These are phyloP conservation scores for Sylvilagus floridanus DNA, from an alignment of 2,797 vertebrate genomes.

Conservation along the genomic window DNA sequence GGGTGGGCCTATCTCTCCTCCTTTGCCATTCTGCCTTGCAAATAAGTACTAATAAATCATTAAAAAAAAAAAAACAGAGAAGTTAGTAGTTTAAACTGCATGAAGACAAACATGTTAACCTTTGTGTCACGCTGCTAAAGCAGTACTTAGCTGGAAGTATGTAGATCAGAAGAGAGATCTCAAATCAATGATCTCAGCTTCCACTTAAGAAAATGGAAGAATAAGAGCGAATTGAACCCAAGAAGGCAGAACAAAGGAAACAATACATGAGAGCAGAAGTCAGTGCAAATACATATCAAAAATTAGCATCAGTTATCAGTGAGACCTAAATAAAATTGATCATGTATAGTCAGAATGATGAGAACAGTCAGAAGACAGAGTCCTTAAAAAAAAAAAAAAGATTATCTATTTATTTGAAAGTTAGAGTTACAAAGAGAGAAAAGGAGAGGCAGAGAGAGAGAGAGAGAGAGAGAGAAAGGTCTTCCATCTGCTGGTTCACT, in stretches of 20 bases:
- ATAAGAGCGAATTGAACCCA: constrained; percentile 32
- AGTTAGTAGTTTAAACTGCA: constrained; percentile 42
- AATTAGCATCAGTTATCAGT: not conserved
- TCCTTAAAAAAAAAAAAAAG: too few relatives aligned
- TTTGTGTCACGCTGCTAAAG: not conserved
- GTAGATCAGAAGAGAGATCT: not conserved
- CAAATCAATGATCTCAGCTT: not conserved
- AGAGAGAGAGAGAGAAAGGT: too few relatives aligned
- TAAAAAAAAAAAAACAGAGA: not conserved
- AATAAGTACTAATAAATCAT: not conserved
- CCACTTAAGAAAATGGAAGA: not conserved
- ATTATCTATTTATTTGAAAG: too few relatives aligned
- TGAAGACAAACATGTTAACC: constrained; percentile 32
- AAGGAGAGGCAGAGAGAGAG: too few relatives aligned
- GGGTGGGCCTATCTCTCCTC: too few relatives aligned
- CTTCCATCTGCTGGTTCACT: too few relatives aligned
- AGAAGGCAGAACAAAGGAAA: not conserved
- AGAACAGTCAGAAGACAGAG: not conserved
- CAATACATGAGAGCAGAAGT: not conserved
- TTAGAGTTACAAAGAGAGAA: too few relatives aligned
- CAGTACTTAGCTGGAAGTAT: not conserved
- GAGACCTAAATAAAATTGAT: not conserved
- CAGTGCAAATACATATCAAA: constrained; percentile 10
- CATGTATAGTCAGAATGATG: not conserved
- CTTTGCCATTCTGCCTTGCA: too few relatives aligned